Evolutionary conservation across 2,797 vertebrate genomes (phyloP), one percentile per base, ranked within the genome.

Genomic region (Emys orbicularis): DNA sequence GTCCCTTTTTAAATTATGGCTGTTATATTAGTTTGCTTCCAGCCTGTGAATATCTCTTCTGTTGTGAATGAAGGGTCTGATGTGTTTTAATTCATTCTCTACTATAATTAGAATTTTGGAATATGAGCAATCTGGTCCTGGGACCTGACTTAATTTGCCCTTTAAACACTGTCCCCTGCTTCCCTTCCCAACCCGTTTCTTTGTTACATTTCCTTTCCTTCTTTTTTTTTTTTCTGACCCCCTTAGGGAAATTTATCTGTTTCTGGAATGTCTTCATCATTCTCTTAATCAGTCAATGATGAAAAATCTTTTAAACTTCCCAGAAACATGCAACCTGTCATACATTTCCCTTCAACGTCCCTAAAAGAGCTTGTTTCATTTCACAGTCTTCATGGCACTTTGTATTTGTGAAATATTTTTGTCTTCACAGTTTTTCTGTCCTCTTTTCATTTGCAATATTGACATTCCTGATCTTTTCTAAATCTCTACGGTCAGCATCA

Each of bases 271-370:
- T 6, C 68, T 54, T n/a, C 57, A 23, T 54, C 54, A 81, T 61
- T 83, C 8, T 83, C 90, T 89, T 72, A 83, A 90, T 72, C 18
- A 83, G 8, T 1, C 79, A 72, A 12, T 9, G 31, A 86, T 19
- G 87, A 84, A 94, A 94, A 72, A 68, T 2, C 27, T 83, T 29
- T 89, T 86, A 0, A 57, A 65, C 49, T 53, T 89, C 90, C 44
- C 53, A 89, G 86, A 97, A 91, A 85, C 59, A 90, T 82, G 65
- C 77, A 90, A 83, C 93, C 86, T 90, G 79, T 90, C 79, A 87
- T 83, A 0, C 1, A 41, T 84, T 91, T 54, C 86, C 91, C 90
- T 52, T 89, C 93, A 88, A 23, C 89, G 87, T 77, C 92, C 74
- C 31, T 94, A 86, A 61, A 19, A 79, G 52, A 15, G 10, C 18